Evolutionary conservation across 2,888 invertebrate genomes (phyloP).

Genomic region (Siphlonurus alternatus): DNA sequence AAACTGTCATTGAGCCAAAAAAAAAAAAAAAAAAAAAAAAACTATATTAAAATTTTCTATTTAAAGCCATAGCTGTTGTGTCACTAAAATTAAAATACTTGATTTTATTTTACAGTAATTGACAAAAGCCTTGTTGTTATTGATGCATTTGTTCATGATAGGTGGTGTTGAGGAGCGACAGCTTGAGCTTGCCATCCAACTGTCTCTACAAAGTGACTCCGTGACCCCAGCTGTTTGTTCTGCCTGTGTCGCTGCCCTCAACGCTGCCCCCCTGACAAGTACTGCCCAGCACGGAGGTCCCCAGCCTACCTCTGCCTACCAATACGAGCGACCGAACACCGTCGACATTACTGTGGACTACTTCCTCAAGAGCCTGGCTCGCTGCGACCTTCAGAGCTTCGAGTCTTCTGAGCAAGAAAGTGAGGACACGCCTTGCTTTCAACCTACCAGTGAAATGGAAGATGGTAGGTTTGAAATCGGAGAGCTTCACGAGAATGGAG

Average conservation of each 20-base stretch:
- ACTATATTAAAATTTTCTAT: no score
- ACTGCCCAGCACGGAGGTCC: neutral
- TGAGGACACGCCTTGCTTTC: slow-evolving; percentile 2
- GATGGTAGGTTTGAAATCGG: slow-evolving; percentile 35
- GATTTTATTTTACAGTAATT: no score
- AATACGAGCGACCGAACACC: slow-evolving; percentile 28
- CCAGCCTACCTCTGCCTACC: slow-evolving; percentile 22
- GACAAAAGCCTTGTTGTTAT: no score
- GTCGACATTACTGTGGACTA: slow-evolving; percentile 33
- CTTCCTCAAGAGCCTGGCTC: slow-evolving; percentile 32
- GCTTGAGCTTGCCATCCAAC: slow-evolving; percentile 33
- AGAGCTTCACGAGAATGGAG: slow-evolving; percentile 33
- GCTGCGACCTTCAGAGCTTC: slow-evolving; percentile 25
- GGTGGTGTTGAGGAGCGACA: slow-evolving; percentile 29
- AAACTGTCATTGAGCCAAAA: no score
- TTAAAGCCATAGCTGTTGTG: no score
- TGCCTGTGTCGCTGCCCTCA: neutral
- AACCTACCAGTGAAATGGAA: slow-evolving; percentile 18
- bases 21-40: no score
- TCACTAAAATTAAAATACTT: no score
- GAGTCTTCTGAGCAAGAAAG: slow-evolving; percentile 16
- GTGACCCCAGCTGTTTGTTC: neutral
- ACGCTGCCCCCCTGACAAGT: neutral
- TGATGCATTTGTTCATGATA: no score
- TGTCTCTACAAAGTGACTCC: slow-evolving; percentile 30